Percentiles rank a stretch among this genome's conserved stretches.
Evolutionary conservation across 2,797 vertebrate species (phyloP).

Genomic region (Phaenicophaeus curvirostris): DNA sequence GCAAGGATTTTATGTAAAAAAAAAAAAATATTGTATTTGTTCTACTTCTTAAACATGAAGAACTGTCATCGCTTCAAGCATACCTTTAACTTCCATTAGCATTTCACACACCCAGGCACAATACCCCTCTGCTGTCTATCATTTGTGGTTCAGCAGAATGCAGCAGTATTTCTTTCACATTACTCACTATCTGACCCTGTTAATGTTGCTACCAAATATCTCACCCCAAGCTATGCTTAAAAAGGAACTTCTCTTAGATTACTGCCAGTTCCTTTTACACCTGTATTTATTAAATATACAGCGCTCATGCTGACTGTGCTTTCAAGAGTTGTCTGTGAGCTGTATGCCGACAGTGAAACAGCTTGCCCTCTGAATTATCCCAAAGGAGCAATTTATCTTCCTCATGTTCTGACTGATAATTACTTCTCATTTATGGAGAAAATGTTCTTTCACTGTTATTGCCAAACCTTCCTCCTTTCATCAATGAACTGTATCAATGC

Average conservation of each 20-base stretch:
- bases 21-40: neutral
- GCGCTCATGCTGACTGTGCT: neutral
- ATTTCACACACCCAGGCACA: neutral
- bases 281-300: neutral
- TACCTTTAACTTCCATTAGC: neutral
- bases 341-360: rapidly evolving
- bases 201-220: neutral
- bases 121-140: neutral
- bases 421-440: neutral
- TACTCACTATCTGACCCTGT: neutral
- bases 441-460: neutral
- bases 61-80: neutral
- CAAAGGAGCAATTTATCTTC: neutral
- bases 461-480: neutral
- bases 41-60: constrained; percentile 1
- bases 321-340: neutral
- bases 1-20: neutral
- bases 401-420: neutral
- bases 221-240: neutral
- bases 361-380: neutral
- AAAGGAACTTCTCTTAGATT: neutral
- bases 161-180: neutral
- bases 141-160: neutral
- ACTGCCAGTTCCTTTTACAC: neutral
- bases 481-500: neutral